phyloP scores from a whole-genome alignment of 1,140 invertebrate species.

The Drosophila navojoa region DNA sequence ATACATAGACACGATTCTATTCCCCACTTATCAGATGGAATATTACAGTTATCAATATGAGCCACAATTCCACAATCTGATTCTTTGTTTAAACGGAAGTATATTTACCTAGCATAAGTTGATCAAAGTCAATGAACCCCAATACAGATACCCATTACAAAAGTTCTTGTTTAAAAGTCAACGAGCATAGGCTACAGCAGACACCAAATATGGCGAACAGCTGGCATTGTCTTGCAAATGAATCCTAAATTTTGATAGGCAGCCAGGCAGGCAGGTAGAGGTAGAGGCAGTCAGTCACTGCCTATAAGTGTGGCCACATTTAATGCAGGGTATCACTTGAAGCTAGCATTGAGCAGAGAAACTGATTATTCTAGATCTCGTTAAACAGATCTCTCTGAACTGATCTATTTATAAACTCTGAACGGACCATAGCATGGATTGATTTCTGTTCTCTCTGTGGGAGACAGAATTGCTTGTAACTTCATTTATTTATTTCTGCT shows the following conservation, averaged over 20 bases:
- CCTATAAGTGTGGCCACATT: too few relatives aligned
- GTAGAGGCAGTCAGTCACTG: too few relatives aligned
- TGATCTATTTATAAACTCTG: constrained; percentile 39
- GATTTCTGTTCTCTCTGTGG: constrained; percentile 39
- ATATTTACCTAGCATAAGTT: background rate
- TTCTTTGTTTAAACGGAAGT: background rate
- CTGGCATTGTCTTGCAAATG: constrained; percentile 14
- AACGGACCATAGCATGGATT: constrained; percentile 40
- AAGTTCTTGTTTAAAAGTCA: constrained; percentile 27
- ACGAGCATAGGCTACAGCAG: constrained; percentile 3
- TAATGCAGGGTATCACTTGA: constrained; percentile 26
- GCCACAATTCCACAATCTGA: too few relatives aligned
- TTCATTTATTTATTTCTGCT: too few relatives aligned
- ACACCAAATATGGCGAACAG: constrained; percentile 9
- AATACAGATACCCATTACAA: background rate
- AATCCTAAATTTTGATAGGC: background rate
- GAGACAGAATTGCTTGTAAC: constrained; percentile 38
- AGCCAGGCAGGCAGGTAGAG: too few relatives aligned
- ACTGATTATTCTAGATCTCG: background rate
- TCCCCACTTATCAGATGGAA: too few relatives aligned
- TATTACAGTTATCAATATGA: too few relatives aligned
- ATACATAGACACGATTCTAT: too few relatives aligned
- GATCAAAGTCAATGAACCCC: constrained; percentile 19
- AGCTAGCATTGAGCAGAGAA: constrained; percentile 41
- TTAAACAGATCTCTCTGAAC: background rate